These are phyloP conservation scores for Macrotis lagotis DNA, from an alignment of 2,113 vertebrate genomes.

Conservation along the genomic window DNA sequence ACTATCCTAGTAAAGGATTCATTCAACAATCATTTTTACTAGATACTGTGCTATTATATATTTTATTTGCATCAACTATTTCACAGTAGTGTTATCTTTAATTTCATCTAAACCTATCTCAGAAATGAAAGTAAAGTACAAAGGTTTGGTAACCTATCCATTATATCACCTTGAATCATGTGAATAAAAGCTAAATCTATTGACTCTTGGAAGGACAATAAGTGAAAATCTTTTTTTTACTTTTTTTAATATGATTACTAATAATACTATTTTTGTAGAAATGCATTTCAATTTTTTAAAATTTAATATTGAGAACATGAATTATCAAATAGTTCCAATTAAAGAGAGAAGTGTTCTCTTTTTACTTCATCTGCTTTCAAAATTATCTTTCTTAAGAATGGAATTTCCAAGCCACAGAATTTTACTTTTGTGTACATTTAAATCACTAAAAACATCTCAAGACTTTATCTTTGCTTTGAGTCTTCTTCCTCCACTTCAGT, in stretches of 20 bases:
- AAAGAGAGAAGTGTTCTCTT: neutral
- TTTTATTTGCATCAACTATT: neutral
- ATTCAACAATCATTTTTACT: neutral
- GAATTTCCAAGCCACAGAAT: neutral
- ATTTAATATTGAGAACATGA: neutral
- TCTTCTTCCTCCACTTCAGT: neutral
- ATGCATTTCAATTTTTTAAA: too few species aligned
- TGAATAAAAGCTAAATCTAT: neutral
- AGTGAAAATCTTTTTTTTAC: neutral
- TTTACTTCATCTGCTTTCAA: neutral
- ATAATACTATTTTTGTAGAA: neutral
- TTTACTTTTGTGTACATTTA: neutral
- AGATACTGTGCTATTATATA: neutral
- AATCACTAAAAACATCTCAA: neutral
- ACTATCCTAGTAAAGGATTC: neutral
- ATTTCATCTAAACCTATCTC: neutral
- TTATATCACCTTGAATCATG: neutral
- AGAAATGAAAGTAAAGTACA: neutral
- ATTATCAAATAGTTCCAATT: neutral
- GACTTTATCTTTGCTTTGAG: neutral
- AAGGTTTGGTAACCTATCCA: neutral
- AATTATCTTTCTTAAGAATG: conserved; percentile 34
- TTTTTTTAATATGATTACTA: neutral
- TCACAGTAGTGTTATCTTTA: neutral
- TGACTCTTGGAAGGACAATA: neutral